phyloP scores from a whole-genome alignment of 2,113 vertebrate species.

The Pionites leucogaster region DNA sequence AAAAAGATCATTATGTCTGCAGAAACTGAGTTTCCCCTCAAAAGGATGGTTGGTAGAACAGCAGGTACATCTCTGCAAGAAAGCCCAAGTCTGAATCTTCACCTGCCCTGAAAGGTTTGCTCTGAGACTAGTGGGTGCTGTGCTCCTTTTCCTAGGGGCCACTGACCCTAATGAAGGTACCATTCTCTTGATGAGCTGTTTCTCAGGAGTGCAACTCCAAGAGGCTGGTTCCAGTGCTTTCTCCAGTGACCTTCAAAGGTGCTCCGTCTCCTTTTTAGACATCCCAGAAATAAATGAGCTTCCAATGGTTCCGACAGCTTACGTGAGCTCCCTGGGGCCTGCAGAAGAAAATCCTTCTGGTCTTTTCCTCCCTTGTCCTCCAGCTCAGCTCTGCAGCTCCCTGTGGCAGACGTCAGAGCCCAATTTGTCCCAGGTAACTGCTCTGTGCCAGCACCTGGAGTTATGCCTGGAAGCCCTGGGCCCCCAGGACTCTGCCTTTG shows the following conservation, averaged over 20 bases:
- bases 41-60: not conserved
- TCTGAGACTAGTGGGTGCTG: not conserved
- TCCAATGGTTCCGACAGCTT: not conserved
- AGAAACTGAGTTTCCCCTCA: not conserved
- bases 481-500: conserved; percentile 10
- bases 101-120: not conserved
- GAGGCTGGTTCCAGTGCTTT: not conserved
- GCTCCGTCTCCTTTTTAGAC: not conserved
- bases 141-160: not conserved
- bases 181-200: not conserved
- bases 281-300: not conserved
- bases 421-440: conserved; percentile 3
- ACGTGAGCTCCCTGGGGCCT: not conserved
- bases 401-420: conserved; percentile 43
- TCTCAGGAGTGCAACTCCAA: not conserved
- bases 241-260: not conserved
- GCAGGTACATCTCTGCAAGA: not conserved
- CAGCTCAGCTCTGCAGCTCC: conserved; percentile 25
- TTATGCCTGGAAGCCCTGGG: not conserved
- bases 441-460: conserved; percentile 17
- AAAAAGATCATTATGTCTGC: not conserved
- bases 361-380: not conserved
- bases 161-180: not conserved
- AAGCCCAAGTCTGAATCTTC: not conserved
- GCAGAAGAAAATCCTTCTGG: conserved; percentile 10